Evolutionary conservation across 2,113 vertebrate species (phyloP).

Genomic region (Dascyllus trimaculatus): DNA sequence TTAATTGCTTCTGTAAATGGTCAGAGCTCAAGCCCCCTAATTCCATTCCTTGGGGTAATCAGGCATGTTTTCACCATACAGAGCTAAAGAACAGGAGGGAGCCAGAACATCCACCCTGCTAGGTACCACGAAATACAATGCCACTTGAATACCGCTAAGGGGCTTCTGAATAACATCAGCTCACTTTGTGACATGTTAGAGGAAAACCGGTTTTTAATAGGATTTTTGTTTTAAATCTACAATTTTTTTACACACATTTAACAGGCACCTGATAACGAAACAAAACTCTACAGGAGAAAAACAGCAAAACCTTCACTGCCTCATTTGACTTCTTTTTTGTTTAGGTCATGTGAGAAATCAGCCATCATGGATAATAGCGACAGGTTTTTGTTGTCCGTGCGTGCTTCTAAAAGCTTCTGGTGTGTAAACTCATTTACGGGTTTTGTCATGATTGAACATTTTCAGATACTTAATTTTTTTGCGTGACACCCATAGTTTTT

Average conservation of each 20-base stretch:
- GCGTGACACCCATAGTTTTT: conserved; percentile 16
- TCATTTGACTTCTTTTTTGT: conserved; percentile 42
- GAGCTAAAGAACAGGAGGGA: conserved; percentile 65
- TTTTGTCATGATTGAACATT: conserved; percentile 13
- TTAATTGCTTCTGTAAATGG: conserved; percentile 89
- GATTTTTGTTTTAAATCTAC: conserved; percentile 58
- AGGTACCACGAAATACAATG: conserved; percentile 44
- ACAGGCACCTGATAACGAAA: conserved; percentile 69
- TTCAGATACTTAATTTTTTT: conserved; percentile 8
- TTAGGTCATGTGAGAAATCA: conserved; percentile 6
- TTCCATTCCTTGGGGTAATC: conserved; percentile 85
- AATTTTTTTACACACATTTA: conserved; percentile 62
- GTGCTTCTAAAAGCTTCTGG: conserved; percentile 9
- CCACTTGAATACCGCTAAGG: conserved; percentile 22
- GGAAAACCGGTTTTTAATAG: conserved; percentile 68
- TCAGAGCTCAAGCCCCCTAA: conserved; percentile 83
- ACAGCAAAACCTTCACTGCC: conserved; percentile 48
- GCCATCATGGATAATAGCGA: neutral
- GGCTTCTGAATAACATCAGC: conserved; percentile 49
- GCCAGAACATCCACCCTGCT: conserved; percentile 35
- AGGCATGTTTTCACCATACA: conserved; percentile 79
- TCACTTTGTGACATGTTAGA: conserved; percentile 45
- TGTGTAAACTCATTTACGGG: neutral
- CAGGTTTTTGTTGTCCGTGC: conserved; percentile 9
- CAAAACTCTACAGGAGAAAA: conserved; percentile 58